Evolutionary conservation across 2,113 vertebrate genomes (phyloP).

Genomic region (Microcebus tavaratra): DNA sequence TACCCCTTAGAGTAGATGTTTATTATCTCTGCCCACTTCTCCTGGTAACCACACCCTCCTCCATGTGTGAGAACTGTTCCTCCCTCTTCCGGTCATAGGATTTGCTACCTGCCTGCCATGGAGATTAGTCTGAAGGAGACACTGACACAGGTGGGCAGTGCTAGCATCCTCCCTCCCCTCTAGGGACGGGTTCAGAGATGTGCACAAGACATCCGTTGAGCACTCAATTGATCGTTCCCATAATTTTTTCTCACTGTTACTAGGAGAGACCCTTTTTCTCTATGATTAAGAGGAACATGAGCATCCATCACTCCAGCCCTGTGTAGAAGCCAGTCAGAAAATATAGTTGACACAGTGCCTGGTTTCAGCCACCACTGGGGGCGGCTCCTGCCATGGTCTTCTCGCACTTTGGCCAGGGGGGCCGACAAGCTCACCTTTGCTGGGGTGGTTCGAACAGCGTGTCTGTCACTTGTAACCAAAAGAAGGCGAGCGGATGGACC

Average conservation of each 20-base stretch:
- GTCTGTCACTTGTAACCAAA: neutral
- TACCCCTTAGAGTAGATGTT: neutral
- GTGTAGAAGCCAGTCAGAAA: neutral
- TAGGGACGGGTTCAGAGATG: neutral
- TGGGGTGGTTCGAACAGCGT: neutral
- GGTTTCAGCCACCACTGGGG: neutral
- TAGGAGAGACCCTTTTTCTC: neutral
- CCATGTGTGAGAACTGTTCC: neutral
- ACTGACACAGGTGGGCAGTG: neutral
- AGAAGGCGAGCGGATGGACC: neutral
- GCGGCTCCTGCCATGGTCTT: neutral
- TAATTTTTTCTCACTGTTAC: neutral
- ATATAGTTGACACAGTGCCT: neutral
- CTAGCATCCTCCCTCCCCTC: neutral
- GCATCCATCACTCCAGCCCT: neutral
- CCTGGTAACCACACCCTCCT: neutral
- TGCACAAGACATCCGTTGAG: neutral
- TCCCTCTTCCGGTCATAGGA: neutral
- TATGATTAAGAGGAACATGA: neutral
- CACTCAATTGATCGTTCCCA: neutral
- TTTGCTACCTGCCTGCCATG: neutral
- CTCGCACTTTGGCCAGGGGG: neutral
- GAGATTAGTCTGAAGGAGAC: neutral
- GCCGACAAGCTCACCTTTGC: neutral
- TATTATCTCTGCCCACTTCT: neutral